Conservation (phyloP, 1,140 invertebrate species). For the Macrostomum lignano region DNA sequence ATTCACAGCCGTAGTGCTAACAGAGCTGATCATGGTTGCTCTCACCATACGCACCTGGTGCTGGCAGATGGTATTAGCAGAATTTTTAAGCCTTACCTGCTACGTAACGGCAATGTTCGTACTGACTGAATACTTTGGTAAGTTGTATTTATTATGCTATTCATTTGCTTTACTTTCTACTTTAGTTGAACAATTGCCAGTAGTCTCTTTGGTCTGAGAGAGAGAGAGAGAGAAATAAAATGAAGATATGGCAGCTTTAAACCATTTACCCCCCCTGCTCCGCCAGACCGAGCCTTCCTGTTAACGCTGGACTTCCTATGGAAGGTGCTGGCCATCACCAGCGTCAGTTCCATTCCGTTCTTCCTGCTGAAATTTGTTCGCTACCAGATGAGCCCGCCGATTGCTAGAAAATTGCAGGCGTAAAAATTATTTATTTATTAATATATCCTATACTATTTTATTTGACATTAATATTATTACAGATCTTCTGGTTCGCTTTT, state of each 20-base stretch:
- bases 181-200: no score
- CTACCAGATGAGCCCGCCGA: conserved; percentile 72
- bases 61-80: conserved; percentile 68
- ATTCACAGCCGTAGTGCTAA: conserved; percentile 80
- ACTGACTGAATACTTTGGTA: conserved; percentile 71
- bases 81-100: conserved; percentile 53
- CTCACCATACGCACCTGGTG: conserved; percentile 52
- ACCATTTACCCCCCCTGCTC: no score
- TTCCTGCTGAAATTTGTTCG: conserved; percentile 79
- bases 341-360: conserved; percentile 74
- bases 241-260: no score
- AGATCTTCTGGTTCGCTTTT: no score
- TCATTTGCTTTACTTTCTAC: no score
- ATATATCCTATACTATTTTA: no score
- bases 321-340: conserved; percentile 75
- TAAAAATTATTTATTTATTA: no score
- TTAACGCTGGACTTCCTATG: conserved; percentile 67
- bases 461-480: no score
- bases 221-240: no score
- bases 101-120: conserved; percentile 60
- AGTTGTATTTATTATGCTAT: no score
- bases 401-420: no score
- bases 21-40: conserved; percentile 92
- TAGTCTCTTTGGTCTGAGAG: no score
- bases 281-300: conserved; percentile 80